phyloP scores from a whole-genome alignment of 2,888 invertebrate species.

The Sympetrum striolatum region DNA sequence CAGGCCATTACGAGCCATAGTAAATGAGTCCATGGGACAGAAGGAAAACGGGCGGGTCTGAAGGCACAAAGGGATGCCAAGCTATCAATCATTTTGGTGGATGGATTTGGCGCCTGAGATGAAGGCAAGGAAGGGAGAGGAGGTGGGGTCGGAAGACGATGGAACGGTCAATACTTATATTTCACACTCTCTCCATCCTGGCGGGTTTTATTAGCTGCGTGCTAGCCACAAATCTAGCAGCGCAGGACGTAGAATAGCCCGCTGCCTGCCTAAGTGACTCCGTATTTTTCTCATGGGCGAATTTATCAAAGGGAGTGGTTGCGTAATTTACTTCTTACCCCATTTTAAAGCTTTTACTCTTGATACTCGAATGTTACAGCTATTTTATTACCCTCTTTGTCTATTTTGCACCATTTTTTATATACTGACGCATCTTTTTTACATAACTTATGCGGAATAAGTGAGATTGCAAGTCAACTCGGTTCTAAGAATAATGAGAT shows the following conservation, averaged over 20 bases:
- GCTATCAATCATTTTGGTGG: slow-evolving; percentile 30
- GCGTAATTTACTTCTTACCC: neutral
- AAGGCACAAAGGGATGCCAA: slow-evolving; percentile 37
- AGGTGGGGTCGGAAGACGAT: neutral
- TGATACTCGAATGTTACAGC: no score
- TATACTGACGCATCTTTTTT: no score
- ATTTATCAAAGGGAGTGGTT: neutral
- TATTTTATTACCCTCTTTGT: no score
- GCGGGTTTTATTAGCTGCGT: slow-evolving; percentile 14
- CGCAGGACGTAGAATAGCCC: neutral
- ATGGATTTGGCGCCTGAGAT: slow-evolving; percentile 39
- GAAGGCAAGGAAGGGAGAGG: neutral
- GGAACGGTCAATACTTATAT: slow-evolving; percentile 38
- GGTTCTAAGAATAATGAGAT: no score
- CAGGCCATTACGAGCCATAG: neutral
- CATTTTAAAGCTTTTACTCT: no score
- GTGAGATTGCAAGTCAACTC: no score
- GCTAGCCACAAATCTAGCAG: slow-evolving; percentile 1
- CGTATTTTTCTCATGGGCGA: neutral
- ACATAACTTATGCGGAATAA: no score
- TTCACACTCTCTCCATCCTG: slow-evolving; percentile 14
- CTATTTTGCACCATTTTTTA: no score
- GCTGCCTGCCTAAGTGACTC: neutral
- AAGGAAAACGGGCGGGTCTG: neutral
- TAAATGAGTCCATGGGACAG: neutral